Percentiles rank a stretch among this genome's conserved stretches.
phyloP scores from a whole-genome alignment of 2,113 vertebrate species.

The Tor tambroides region DNA sequence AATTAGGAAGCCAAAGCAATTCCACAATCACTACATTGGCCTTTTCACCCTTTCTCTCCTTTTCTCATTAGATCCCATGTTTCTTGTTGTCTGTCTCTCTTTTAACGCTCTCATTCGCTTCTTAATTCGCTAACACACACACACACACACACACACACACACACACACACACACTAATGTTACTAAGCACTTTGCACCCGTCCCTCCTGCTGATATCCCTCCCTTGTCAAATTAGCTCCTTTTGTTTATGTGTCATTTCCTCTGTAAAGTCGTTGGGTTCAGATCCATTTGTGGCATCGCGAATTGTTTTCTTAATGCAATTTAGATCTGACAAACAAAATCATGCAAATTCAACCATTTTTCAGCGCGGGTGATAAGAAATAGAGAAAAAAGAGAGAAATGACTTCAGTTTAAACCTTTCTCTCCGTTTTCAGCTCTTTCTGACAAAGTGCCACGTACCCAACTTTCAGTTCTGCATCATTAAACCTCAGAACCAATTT shows the following conservation, averaged over 20 bases:
- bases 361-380: not conserved
- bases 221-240: slow-evolving; percentile 33
- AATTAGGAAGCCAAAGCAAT: slow-evolving; percentile 27
- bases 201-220: slow-evolving; percentile 13
- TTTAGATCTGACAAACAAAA: slow-evolving; percentile 53
- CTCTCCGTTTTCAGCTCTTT: slow-evolving; percentile 35
- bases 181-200: not conserved
- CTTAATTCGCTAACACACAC: not conserved
- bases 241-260: slow-evolving; percentile 35
- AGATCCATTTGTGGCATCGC: slow-evolving; percentile 34
- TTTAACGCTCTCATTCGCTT: not conserved
- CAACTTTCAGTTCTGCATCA: slow-evolving; percentile 62
- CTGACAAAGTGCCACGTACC: slow-evolving; percentile 55
- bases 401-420: slow-evolving; percentile 29
- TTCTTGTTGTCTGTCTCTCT: slow-evolving; percentile 8
- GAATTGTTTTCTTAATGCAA: slow-evolving; percentile 48
- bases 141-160: not conserved
- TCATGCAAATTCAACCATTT: slow-evolving; percentile 43
- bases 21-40: slow-evolving; percentile 31
- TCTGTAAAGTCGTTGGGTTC: slow-evolving; percentile 31
- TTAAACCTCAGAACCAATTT: slow-evolving; percentile 64
- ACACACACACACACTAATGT: not conserved
- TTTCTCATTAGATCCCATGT: slow-evolving; percentile 10
- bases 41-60: slow-evolving; percentile 22
- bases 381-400: not conserved